Base-by-base conservation (phyloP, 2,113 vertebrate genomes). In the Labrus mixtus region DNA sequence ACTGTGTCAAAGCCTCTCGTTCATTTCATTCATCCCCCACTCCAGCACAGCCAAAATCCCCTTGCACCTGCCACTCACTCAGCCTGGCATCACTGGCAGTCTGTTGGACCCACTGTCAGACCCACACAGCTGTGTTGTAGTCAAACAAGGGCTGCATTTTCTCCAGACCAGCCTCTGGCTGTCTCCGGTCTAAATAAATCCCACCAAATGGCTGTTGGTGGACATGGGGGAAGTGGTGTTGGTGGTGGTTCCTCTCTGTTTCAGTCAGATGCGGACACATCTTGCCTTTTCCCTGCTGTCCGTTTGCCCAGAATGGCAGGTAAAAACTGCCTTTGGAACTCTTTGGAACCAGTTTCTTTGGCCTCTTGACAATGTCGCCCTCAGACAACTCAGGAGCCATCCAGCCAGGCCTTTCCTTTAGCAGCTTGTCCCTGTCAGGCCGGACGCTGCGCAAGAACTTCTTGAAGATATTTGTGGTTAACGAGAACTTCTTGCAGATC, bases 111-210 rank as follows among this genome's bases (percentile, higher is more conserved):
- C 50, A 0, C 75, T 76, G 63, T 97, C 95, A 99, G 76, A 98
- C 98, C 98, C 98, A 99, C 23, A 99, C 97, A 29, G 96, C 98
- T 51, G 97, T 97, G 86, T 97, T 97, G 87, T 97, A 95, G 85
- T 99, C 98, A 93, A 99, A 98, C 64, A 96, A 94, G 0, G 94
- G 90, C 59, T 92, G 94, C 87, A 88, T 67, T 90, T 85, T 92
- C 78, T 93, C 89, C 66, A 82, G 69, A 68, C 87, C 25, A 9
- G 90, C 89, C 2, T 91, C 92, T 65, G 87, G 86, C 82, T 92
- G 91, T 83, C 89, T 88, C 79, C 74, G 60, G 84, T 93, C 87
- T 1, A 23, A 39, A 81, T 78, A 94, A 90, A 94, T 68, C 76
- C 88, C 93, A 51, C 89, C 65, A 65, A 91, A 91, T 51, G 90